Evolutionary conservation across 2,888 invertebrate species (phyloP).

Genomic region (Eristalis intricaria): DNA sequence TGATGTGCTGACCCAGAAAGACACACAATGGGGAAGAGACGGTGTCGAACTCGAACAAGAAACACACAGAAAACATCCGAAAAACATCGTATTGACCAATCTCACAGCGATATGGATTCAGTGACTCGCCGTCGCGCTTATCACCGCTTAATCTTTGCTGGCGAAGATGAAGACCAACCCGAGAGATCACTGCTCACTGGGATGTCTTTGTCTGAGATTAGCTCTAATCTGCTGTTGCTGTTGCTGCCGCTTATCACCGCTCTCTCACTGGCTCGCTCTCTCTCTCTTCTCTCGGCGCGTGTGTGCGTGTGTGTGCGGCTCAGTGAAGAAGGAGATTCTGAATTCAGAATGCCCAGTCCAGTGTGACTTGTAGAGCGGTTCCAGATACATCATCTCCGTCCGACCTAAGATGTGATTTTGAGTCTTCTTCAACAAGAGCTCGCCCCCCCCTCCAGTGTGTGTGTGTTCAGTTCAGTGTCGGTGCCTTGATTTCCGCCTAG

Average conservation of each 20-base stretch:
- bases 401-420: constrained; percentile 57
- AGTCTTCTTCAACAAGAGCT: constrained; percentile 11
- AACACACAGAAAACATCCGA: too few relatives aligned
- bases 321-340: constrained; percentile 5
- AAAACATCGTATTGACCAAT: background rate
- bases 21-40: background rate
- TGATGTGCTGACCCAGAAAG: background rate
- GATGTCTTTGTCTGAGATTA: background rate
- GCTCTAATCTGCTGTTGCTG: background rate
- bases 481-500: constrained; percentile 26
- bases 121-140: background rate
- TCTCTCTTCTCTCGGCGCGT: background rate
- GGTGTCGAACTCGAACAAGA: background rate
- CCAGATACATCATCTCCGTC: constrained; percentile 45
- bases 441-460: too few relatives aligned
- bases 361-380: constrained; percentile 54
- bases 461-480: background rate
- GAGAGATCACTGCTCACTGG: background rate
- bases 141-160: background rate
- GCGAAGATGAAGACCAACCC: background rate
- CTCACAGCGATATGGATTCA: background rate
- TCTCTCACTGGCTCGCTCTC: background rate
- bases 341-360: constrained; percentile 25
- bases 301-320: background rate
- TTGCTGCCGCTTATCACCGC: background rate